These are phyloP conservation scores for Acanthisitta chloris DNA, from an alignment of 2,113 vertebrate genomes.

Conservation along the genomic window DNA sequence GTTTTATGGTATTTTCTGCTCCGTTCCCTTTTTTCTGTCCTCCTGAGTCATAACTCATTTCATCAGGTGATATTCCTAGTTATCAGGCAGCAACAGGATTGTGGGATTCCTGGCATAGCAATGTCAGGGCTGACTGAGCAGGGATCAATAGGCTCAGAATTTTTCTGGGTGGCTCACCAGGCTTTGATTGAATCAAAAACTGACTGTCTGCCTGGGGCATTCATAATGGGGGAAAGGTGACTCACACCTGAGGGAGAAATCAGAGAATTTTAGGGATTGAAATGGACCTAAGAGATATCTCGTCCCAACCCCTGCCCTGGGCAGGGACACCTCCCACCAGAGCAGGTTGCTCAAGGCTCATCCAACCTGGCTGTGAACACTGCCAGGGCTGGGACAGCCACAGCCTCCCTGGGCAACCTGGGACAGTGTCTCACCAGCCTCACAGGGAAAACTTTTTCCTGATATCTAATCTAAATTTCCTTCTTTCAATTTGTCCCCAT, in stretches of 20 bases:
- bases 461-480: no score
- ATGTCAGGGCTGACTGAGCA: not conserved
- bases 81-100: not conserved
- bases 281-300: no score
- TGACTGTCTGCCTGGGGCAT: not conserved
- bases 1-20: not conserved
- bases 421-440: no score
- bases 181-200: not conserved
- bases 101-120: not conserved
- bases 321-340: no score
- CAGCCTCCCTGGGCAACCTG: no score
- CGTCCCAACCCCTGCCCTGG: no score
- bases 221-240: not conserved
- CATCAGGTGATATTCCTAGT: not conserved
- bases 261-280: no score
- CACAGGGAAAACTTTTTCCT: no score
- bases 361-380: no score
- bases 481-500: no score
- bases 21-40: not conserved
- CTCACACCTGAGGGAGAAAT: not conserved
- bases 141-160: not conserved
- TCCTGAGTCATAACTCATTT: not conserved
- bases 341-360: no score
- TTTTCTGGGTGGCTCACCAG: not conserved
- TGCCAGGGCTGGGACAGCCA: no score